Base-by-base conservation (phyloP, 2,797 vertebrate species). In the Thaleichthys pacificus region DNA sequence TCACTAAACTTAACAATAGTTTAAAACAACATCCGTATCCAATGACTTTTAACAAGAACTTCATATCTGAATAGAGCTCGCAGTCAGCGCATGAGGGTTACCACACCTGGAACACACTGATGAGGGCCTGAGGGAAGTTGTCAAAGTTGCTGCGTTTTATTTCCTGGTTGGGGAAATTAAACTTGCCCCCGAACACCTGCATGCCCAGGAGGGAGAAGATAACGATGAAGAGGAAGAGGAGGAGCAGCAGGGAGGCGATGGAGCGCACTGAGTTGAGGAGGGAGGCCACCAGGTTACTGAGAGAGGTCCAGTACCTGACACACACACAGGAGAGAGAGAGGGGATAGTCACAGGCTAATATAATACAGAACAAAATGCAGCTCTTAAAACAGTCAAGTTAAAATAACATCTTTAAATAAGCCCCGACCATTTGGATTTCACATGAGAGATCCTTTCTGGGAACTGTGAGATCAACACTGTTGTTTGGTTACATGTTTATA, bases 101-200 rank as follows among this genome's bases (percentile, higher is more conserved):
- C 22, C 78, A 57, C 75, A 98, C 98, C 97, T 99, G 98, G 84
- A 99, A 99, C 73, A 99, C 97, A 24, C 94, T 98, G 87, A 99
- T 98, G 86, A 99, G 93, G 28, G 98, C 96, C 84, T 99, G 98
- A 4, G 97, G 96, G 76, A 99, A 99, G 87, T 93, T 98, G 87
- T 99, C 97, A 0, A 99, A 99, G 11, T 96, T 98, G 87, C 98
- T 99, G 73, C 98, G 96, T 14, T 92, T 88, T 56, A 95, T 84
- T 68, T 91, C 77, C 19, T 90, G 80, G 88, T 98, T 94, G 3
- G 94, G 87, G 0, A 99, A 99, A 89, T 97, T 97, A 61, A 95
- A 99, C 81, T 95, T 96, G 68, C 97, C 97, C 9, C 98, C 98
- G 47, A 99, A 99, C 82, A 99, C 97, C 86, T 99, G 98, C 97